These are phyloP conservation scores for Anagrus nilaparvatae DNA, from an alignment of 1,140 invertebrate species.

Conservation along the genomic window DNA sequence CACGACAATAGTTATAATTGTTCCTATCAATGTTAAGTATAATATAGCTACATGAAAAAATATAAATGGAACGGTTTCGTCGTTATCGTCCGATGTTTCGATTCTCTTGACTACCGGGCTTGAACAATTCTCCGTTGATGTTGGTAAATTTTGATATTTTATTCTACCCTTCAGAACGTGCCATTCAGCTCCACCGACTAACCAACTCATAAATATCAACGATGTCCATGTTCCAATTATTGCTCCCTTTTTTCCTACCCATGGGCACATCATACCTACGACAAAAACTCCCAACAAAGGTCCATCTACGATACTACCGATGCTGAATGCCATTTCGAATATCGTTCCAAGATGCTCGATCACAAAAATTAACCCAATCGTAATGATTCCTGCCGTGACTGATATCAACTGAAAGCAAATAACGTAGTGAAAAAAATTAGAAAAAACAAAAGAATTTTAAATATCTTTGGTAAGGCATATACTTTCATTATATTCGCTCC, in stretches of 20 bases:
- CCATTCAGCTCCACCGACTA: slow-evolving; percentile 47
- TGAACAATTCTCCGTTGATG: slow-evolving; percentile 35
- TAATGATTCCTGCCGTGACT: slow-evolving; percentile 35
- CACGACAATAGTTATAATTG: slow-evolving; percentile 32
- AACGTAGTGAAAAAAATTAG: not conserved
- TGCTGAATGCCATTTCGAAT: slow-evolving; percentile 37
- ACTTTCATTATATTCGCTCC: slow-evolving; percentile 35
- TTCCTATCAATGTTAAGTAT: slow-evolving; percentile 48
- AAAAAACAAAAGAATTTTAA: not conserved
- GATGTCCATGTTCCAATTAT: slow-evolving; percentile 40
- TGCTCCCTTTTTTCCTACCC: slow-evolving; percentile 43
- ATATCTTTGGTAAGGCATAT: not conserved
- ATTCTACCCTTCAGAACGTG: slow-evolving; percentile 32
- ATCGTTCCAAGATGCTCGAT: slow-evolving; percentile 33
- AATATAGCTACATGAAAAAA: slow-evolving; percentile 48
- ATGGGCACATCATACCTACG: slow-evolving; percentile 43
- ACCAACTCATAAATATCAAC: slow-evolving; percentile 44
- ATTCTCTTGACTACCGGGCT: slow-evolving; percentile 19
- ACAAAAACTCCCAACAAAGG: slow-evolving; percentile 44
- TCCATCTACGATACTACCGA: slow-evolving; percentile 43
- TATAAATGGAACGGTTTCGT: slow-evolving; percentile 14
- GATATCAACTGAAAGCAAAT: slow-evolving; percentile 24
- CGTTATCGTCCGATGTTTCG: not conserved
- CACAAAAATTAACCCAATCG: slow-evolving; percentile 43
- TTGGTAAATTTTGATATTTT: slow-evolving; percentile 21